Evolutionary conservation across 1,140 invertebrate species (phyloP), one percentile per base, ranked within the genome.

Genomic region (Aporrectodea caliginosa): DNA sequence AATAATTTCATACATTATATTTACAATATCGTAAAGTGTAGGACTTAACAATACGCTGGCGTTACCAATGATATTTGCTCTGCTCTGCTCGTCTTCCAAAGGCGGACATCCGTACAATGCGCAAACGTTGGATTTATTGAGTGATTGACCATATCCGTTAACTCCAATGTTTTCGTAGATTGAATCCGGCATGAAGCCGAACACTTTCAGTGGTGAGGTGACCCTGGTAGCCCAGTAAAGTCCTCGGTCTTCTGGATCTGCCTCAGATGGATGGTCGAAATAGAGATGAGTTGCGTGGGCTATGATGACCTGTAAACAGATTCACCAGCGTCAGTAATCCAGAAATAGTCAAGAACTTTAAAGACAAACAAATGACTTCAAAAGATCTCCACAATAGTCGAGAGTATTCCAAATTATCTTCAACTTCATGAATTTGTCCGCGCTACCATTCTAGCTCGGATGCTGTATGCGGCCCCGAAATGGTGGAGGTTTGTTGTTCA

Each of bases 241-340:
- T 0, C 86, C 86, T 22, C 85, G 81, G 69, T 86, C 85, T 34
- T 82, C 80, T 0, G 86, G 86, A 74, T 87, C 85, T 0, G 86
- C 85, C 69, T 87, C 86, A n/a, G 87, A 84, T 0, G 85, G 84
- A 69, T 87, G 86, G 75, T 87, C 86, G 78, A 87, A 84, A 79
- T 87, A 87, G 12, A 86, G 73, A 78, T 87, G 85, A 12, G 86
- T 87, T 0, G 84, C 86, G 34, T 84, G 84, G 0, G 84, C 77
- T 69, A 87, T 75, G 0, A 87, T 81, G 6, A 86, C 83, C 85
- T 87, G 81, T 16, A 79, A 78, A 58, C 31, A 22, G 34, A 71
- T 16, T 30, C 31, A n/a, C n/a, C n/a, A n/a, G n/a, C n/a, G n/a
- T 73, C n/a, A 73, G 29, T 73, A 22, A 33, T 30, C n/a, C n/a